A percentile compares a stretch with the other conserved stretches of the same genome.
Evolutionary conservation across 2,888 invertebrate species (phyloP).

Genomic region (Agrotis clavis): DNA sequence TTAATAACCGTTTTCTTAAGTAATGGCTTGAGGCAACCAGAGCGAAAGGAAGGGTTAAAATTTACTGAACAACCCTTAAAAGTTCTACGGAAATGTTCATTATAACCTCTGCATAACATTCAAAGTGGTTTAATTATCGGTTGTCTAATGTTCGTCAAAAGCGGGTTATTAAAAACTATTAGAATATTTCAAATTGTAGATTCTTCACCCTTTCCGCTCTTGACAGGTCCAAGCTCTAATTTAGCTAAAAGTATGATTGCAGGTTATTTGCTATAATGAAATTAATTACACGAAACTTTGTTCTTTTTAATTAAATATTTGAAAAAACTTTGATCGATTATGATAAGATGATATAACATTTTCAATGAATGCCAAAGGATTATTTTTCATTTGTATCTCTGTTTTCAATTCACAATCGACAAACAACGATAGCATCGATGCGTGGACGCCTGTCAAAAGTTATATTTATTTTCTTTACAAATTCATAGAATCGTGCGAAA

Average conservation of each 20-base stretch:
- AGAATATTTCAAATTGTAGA: conserved; percentile 83
- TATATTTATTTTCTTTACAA: conserved; percentile 91
- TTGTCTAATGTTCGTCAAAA: conserved; percentile 85
- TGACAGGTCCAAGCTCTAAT: conserved; percentile 82
- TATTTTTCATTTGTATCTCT: conserved; percentile 77
- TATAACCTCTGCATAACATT: conserved; percentile 61
- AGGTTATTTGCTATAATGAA: conserved; percentile 75
- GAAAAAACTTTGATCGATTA: conserved; percentile 45
- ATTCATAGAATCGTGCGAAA: conserved; percentile 90
- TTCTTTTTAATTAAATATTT: conserved; percentile 37
- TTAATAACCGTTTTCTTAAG: conserved; percentile 57
- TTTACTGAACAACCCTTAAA: conserved; percentile 60
- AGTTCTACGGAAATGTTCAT: conserved; percentile 60
- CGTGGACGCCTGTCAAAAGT: conserved; percentile 89
- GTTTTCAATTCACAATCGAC: conserved; percentile 83
- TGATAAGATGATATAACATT: conserved; percentile 39
- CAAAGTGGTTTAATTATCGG: conserved; percentile 84
- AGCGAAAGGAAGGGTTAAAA: conserved; percentile 50
- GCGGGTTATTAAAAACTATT: conserved; percentile 89
- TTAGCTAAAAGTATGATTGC: conserved; percentile 87
- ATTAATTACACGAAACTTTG: conserved; percentile 73
- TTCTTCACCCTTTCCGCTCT: conserved; percentile 74
- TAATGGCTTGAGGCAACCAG: conserved; percentile 53
- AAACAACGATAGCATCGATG: conserved; percentile 88
- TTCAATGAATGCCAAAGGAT: conserved; percentile 52